Evolutionary conservation across 2,888 invertebrate species (phyloP).

Genomic region (Drosophila pseudotalamancana): DNA sequence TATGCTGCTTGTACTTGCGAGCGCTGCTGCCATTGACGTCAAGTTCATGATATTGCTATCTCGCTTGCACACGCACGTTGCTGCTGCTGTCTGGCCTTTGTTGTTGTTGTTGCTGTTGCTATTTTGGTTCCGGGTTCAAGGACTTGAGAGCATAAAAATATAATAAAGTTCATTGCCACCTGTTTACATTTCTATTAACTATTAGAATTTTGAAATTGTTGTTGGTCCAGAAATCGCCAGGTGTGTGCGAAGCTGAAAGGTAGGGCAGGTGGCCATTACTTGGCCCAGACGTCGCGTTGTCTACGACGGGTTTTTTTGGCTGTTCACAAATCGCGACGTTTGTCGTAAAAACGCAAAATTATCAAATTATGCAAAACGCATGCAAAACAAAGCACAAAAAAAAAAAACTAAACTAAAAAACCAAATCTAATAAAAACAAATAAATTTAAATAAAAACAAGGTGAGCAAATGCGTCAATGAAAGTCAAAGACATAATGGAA

Average conservation of each 20-base stretch:
- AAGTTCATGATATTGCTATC: conserved; percentile 56
- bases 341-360: conserved; percentile 55
- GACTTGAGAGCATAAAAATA: conserved; percentile 59
- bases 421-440: conserved; percentile 31
- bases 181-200: conserved; percentile 68
- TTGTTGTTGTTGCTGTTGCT: conserved; percentile 20
- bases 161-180: conserved; percentile 74
- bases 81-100: background rate
- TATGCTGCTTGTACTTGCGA: conserved; percentile 24
- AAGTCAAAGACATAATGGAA: conserved; percentile 63
- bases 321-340: background rate
- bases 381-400: conserved; percentile 38
- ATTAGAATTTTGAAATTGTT: conserved; percentile 42
- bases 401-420: conserved; percentile 24
- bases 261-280: background rate
- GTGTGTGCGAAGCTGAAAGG: conserved; percentile 3
- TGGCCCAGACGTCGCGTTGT: conserved; percentile 50
- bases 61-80: conserved; percentile 13
- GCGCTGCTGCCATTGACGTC: conserved; percentile 65
- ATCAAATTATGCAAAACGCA: conserved; percentile 64
- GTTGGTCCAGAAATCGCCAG: conserved; percentile 9
- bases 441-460: conserved; percentile 68
- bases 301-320: conserved; percentile 41
- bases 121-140: conserved; percentile 64
- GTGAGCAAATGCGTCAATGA: conserved; percentile 76